Conservation (phyloP, 2,888 invertebrate species). For the Mimumesa dahlbomi region DNA sequence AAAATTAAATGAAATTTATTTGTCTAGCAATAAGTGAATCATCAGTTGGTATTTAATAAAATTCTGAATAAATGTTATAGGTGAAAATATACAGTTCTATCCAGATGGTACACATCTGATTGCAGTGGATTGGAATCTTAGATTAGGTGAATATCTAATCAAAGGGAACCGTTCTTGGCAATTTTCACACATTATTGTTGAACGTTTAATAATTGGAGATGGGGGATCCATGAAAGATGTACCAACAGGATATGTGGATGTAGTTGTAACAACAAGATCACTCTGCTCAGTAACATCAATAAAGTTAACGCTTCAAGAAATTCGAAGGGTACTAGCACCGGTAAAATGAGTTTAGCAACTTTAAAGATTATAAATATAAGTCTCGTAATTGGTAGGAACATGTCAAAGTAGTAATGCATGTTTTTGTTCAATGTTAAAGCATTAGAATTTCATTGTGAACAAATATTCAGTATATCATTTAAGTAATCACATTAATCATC, state of each 20-base stretch:
- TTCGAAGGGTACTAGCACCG: conserved; percentile 71
- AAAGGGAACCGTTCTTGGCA: conserved; percentile 68
- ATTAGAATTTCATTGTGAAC: too few species aligned
- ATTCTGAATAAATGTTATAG: conserved; percentile 60
- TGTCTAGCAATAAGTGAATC: too few species aligned
- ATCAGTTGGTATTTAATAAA: too few species aligned
- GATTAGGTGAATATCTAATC: conserved; percentile 69
- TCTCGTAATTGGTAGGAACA: too few species aligned
- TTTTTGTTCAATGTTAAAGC: too few species aligned
- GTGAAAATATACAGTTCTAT: conserved; percentile 75
- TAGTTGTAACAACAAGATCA: conserved; percentile 73
- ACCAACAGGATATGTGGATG: conserved; percentile 69
- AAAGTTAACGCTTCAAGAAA: conserved; percentile 68
- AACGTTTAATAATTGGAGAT: conserved; percentile 72
- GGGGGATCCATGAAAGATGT: conserved; percentile 69
- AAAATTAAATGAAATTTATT: too few species aligned
- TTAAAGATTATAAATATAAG: too few species aligned
- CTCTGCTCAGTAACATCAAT: conserved; percentile 72
- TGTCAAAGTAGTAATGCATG: too few species aligned
- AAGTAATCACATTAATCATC: too few species aligned
- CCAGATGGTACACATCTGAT: conserved; percentile 72
- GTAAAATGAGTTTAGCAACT: conserved; percentile 53
- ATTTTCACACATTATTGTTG: conserved; percentile 72
- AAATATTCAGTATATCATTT: too few species aligned
- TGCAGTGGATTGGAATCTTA: conserved; percentile 73